Base-by-base conservation (phyloP, 2,797 vertebrate species). In the Vireo griseus region DNA sequence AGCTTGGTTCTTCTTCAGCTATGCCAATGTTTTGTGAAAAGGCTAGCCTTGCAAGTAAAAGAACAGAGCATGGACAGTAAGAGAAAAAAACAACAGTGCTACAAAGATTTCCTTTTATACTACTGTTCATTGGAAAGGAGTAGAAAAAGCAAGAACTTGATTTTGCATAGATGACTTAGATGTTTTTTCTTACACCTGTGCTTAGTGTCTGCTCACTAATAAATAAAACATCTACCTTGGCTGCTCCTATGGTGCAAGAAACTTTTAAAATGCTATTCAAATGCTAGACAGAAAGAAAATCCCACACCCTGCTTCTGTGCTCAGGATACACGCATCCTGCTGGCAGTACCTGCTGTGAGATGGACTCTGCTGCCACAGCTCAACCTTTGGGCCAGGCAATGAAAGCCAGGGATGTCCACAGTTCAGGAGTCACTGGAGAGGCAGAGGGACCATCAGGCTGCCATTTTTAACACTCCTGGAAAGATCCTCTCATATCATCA, bases 321-420 rank as follows among this genome's bases (percentile, higher is more conserved):
- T 2, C 1, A 3, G 42, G 26, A 18, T 19, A 26, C 28, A 40
- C 0, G 0, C 20, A 79, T 62, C 13, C 20, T 81, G 25, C 28
- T 45, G 26, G 44, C 50, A 50, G 4, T 39, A 47, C 47, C 42
- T 47, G 22, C 25, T 31, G 35, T 2, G 2, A 33, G 39, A 81
- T 2, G 3, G 50, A 39, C 61, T 67, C 77, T 88, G 54, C 26
- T 48, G 19, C 26, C 13, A n/a, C 13, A 47, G 24, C 4, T 35
- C 16, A 79, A 29, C 22, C 25, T 51, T 31, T 39, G 1, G 1
- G 20, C 17, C 39, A 75, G 47, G 37, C 20, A 66, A 11, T 2
- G n/a, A 22, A 54, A 39, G 15, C 13, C 69, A 81, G 66, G 73
- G 28, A 14, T 58, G 19, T 7, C 28, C 22, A 6, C 13, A 68